phyloP scores from a whole-genome alignment of 2,888 invertebrate species.

The Cheilosia variabilis region DNA sequence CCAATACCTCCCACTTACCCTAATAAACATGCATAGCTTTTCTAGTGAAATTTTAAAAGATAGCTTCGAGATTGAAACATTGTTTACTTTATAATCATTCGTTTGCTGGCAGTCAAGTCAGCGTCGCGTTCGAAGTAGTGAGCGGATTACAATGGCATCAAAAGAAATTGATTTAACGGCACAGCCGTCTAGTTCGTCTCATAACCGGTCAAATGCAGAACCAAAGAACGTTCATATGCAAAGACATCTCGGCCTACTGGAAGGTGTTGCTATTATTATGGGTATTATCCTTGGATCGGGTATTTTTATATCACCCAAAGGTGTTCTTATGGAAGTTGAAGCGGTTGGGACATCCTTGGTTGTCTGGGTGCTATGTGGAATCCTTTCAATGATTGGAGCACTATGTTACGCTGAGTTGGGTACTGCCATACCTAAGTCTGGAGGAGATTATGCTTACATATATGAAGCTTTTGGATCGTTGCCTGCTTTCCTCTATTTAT shows the following conservation, averaged over 20 bases:
- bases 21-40: neutral
- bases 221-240: conserved; percentile 90
- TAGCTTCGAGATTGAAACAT: neutral
- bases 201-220: neutral
- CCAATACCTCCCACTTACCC: neutral
- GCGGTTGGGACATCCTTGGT: conserved; percentile 94
- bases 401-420: conserved; percentile 98
- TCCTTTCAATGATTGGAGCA: conserved; percentile 96
- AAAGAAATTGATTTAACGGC: conserved; percentile 79
- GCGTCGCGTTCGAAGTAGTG: neutral
- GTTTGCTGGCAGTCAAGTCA: neutral
- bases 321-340: conserved; percentile 94
- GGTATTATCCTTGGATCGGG: conserved; percentile 98
- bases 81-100: neutral
- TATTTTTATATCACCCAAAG: conserved; percentile 98
- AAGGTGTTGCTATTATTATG: conserved; percentile 96
- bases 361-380: conserved; percentile 94
- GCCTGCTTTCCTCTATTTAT: conserved; percentile 96
- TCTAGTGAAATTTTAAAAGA: neutral
- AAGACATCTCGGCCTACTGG: conserved; percentile 94
- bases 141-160: conserved; percentile 77
- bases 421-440: conserved; percentile 92
- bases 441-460: conserved; percentile 99
- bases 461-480: conserved; percentile 95
- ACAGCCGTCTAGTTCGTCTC: conserved; percentile 74